phyloP scores from a whole-genome alignment of 2,113 vertebrate genomes.

The Syngnathus floridae region DNA sequence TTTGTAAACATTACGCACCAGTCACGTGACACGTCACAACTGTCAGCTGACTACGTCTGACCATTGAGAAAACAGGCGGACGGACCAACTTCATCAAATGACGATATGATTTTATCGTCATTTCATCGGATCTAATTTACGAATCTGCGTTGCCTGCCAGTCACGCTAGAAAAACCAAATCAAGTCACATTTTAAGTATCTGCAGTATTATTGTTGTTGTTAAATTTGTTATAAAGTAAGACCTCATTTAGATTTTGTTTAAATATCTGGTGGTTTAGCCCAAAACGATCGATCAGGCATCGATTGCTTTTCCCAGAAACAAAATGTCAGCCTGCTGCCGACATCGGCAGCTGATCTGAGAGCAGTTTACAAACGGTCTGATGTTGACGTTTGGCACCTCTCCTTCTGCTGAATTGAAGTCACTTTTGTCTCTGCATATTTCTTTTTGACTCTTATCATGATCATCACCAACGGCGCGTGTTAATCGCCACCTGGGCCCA shows the following conservation, averaged over 20 bases:
- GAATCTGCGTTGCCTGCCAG: not conserved
- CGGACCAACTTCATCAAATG: conserved; percentile 9
- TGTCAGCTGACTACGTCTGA: conserved; percentile 42
- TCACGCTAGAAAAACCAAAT: not conserved
- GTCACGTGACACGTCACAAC: conserved; percentile 33
- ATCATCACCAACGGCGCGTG: conserved; percentile 20
- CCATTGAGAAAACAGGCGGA: conserved; percentile 5
- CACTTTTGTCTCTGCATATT: not conserved
- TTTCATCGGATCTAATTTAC: not conserved
- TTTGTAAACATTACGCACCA: not conserved
- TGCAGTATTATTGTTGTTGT: not conserved
- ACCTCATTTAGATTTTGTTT: not conserved
- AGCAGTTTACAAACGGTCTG: not conserved
- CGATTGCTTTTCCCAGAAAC: conserved; percentile 22
- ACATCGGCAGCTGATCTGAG: not conserved
- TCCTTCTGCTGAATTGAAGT: not conserved
- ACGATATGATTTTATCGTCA: not conserved
- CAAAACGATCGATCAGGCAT: not conserved
- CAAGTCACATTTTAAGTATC: not conserved
- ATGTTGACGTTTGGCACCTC: not conserved
- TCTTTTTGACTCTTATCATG: conserved; percentile 1
- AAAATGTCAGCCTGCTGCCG: conserved; percentile 11
- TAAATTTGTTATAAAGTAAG: not conserved
- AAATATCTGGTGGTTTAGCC: not conserved
- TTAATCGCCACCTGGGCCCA: conserved; percentile 45